Percentiles rank a stretch among this genome's conserved stretches.
These are phyloP conservation scores for Characodon lateralis DNA, from an alignment of 2,797 vertebrate species.

Conservation along the genomic window DNA sequence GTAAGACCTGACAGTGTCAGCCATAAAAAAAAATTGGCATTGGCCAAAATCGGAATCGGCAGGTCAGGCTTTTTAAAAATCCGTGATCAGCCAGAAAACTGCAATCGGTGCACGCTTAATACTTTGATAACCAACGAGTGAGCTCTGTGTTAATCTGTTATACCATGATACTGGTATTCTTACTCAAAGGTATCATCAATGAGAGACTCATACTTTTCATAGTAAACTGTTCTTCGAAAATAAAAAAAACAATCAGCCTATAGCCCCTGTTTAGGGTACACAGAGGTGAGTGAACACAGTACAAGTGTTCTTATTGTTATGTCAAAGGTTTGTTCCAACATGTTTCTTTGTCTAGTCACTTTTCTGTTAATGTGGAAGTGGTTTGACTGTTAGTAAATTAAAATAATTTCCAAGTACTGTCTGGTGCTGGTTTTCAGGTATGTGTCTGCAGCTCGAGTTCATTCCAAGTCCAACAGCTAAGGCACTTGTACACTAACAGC, in stretches of 20 bases:
- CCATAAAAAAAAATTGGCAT: too few relatives aligned
- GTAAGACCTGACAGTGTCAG: too few relatives aligned
- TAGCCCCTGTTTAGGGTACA: background rate
- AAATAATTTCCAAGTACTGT: background rate
- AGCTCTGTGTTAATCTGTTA: too few relatives aligned
- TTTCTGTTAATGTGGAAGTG: background rate
- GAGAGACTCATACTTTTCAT: background rate
- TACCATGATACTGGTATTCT: too few relatives aligned
- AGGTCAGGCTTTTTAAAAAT: too few relatives aligned
- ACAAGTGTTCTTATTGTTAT: background rate
- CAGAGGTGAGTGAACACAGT: background rate
- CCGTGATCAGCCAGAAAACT: too few relatives aligned
- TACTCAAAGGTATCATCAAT: background rate
- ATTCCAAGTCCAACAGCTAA: slow-evolving; percentile 2
- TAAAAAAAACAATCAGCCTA: background rate
- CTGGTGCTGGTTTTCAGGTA: background rate
- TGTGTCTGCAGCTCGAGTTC: background rate
- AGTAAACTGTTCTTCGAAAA: background rate
- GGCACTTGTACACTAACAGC: background rate
- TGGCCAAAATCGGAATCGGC: too few relatives aligned
- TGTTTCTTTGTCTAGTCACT: background rate
- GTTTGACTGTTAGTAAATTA: background rate
- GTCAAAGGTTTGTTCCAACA: background rate
- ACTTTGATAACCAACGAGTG: too few relatives aligned
- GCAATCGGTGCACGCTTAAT: too few relatives aligned